Conservation (phyloP, 2,113 vertebrate species). For the Pipa parva region DNA sequence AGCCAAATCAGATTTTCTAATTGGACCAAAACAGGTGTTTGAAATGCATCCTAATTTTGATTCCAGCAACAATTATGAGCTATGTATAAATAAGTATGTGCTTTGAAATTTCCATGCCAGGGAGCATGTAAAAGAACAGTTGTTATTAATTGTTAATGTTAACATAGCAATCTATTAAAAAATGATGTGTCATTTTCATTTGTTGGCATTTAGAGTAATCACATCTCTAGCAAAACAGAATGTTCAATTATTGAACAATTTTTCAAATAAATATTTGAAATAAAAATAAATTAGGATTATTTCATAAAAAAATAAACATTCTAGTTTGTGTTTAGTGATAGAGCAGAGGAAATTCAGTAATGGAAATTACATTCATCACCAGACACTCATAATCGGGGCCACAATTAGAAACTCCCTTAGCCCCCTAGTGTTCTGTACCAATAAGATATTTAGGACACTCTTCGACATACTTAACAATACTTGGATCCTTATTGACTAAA, state of each 20-base stretch:
- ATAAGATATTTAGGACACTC: no score
- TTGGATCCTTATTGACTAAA: no score
- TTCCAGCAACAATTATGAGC: not conserved
- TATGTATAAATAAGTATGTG: not conserved
- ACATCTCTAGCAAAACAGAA: not conserved
- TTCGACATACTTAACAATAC: no score
- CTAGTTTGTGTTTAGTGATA: no score
- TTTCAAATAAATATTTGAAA: not conserved
- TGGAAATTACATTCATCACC: no score
- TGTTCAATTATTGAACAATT: not conserved
- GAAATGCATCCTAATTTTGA: not conserved
- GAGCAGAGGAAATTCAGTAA: no score
- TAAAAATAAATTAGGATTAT: no score
- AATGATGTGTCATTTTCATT: not conserved
- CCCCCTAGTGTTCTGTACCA: no score
- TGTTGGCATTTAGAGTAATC: not conserved
- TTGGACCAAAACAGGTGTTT: not conserved
- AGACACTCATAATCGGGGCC: no score
- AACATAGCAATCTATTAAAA: not conserved
- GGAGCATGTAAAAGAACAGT: not conserved
- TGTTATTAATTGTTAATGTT: not conserved
- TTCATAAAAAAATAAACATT: no score
- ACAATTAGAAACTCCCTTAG: no score
- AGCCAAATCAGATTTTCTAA: conserved; percentile 3
- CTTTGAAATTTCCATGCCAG: not conserved